Base-by-base conservation (phyloP, 2,888 invertebrate species). In the Meloe dianella region DNA sequence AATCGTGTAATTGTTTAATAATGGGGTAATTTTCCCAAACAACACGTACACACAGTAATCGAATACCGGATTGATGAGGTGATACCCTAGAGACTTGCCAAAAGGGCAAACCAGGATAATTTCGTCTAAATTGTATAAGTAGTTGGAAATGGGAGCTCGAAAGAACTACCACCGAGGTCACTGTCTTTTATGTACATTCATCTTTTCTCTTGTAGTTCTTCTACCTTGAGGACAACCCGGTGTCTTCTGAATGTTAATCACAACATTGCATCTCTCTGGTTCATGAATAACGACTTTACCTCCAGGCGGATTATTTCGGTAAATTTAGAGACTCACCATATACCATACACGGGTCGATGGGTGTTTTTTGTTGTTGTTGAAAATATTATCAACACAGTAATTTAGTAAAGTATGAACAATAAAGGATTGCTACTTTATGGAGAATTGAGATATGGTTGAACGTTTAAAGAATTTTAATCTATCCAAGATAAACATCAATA, bases 161-260 rank as follows among this genome's bases (percentile, higher is more conserved):
- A 59, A 59, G 12, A 57, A 54, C 41, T 57, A 41, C 57, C 47
- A 41, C 10, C n/a, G 64, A 67, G 68, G 68, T 68, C 68, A 68
- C 38, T 62, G 68, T 35, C 68, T 68, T 35, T 41, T 22, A 51
- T 51, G 17, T 17, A 17, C 1, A 17, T 41, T 17, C 17, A 1
- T n/a, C 8, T 41, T 41, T 5, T 41, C n/a, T 41, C 7, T 41
- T 7, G 1, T n/a, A 41, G 17, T 41, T 51, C 47, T 51, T 51
- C 51, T 62, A 72, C 73, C 69, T 61, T 61, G 69, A 69, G 68
- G 68, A 69, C 69, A 67, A 58, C 71, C 73, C 73, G 73, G 74
- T 74, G 75, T 75, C 75, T 74, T 75, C 71, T 75, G 75, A 75
- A 76, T 76, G 72, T 72, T 76, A 76, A 76, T 76, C 72, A 73